Evolutionary conservation across 2,888 invertebrate species (phyloP).

Genomic region (Oegoconia quadripuncta): DNA sequence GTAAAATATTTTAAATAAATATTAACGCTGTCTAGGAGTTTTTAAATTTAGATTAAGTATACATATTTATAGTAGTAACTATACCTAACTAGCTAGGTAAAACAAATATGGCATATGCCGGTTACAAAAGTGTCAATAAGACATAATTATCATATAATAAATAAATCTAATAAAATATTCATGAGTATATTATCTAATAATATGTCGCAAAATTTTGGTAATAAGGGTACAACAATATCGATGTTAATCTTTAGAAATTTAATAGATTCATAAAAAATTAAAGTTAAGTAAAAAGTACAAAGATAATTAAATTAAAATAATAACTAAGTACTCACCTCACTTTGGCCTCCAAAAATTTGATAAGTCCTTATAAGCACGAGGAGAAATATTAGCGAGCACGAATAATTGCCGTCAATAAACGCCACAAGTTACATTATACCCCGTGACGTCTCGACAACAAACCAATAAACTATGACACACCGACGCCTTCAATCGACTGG

Average conservation of each 20-base stretch:
- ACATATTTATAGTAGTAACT: neutral
- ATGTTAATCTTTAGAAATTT: too few relatives aligned
- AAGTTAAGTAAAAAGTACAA: neutral
- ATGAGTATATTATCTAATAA: too few relatives aligned
- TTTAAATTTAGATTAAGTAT: neutral
- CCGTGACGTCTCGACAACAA: conserved; percentile 55
- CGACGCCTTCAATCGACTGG: conserved; percentile 75
- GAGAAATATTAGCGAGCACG: conserved; percentile 48
- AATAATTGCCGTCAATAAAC: conserved; percentile 52
- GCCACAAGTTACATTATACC: conserved; percentile 65
- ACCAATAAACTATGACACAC: conserved; percentile 75
- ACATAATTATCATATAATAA: neutral
- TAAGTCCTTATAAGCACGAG: conserved; percentile 58
- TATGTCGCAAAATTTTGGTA: too few relatives aligned
- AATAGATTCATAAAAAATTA: neutral
- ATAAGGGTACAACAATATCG: too few relatives aligned
- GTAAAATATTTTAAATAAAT: conserved; percentile 12
- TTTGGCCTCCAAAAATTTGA: conserved; percentile 39
- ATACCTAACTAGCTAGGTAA: too few relatives aligned
- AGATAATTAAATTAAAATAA: neutral
- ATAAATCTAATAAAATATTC: too few relatives aligned
- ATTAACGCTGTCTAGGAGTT: conserved; percentile 1
- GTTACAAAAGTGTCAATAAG: too few relatives aligned
- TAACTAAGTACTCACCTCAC: conserved; percentile 40
- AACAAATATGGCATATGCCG: too few relatives aligned